Percentiles rank a stretch among this genome's conserved stretches.
Conservation (phyloP, 2,113 vertebrate genomes). For the Prinia subflava region DNA sequence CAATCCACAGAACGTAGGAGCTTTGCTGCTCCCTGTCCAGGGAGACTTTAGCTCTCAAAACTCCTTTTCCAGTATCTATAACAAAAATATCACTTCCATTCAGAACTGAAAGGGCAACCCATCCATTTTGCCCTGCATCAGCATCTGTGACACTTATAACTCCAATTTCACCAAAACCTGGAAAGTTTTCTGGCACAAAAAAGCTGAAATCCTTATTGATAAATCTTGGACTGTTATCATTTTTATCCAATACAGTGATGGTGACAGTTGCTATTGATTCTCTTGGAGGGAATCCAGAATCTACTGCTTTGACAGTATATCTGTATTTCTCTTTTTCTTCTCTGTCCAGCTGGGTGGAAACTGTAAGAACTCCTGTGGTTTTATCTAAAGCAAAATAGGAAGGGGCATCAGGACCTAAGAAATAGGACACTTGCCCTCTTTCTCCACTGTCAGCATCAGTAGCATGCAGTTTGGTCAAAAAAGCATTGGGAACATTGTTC, state of each 20-base stretch:
- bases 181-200: conserved; percentile 97
- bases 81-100: conserved; percentile 96
- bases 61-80: conserved; percentile 92
- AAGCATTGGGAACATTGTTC: conserved; percentile 90
- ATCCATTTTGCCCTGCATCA: conserved; percentile 90
- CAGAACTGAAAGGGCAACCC: conserved; percentile 93
- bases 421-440: conserved; percentile 85
- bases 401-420: conserved; percentile 88
- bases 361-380: conserved; percentile 85
- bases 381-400: conserved; percentile 86
- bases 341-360: conserved; percentile 87
- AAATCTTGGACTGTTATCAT: conserved; percentile 96
- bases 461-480: conserved; percentile 87
- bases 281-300: conserved; percentile 85
- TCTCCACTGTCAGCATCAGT: conserved; percentile 88
- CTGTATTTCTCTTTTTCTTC: conserved; percentile 95
- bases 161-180: conserved; percentile 94
- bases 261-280: conserved; percentile 90
- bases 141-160: conserved; percentile 93
- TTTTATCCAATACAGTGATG: conserved; percentile 90
- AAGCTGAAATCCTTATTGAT: conserved; percentile 99
- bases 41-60: conserved; percentile 89
- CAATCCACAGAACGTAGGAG: conserved; percentile 91
- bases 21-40: conserved; percentile 96
- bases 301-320: conserved; percentile 89